Evolutionary conservation across 1,140 invertebrate species (phyloP), one percentile per base, ranked within the genome.

Genomic region (Nomia melanderi): DNA sequence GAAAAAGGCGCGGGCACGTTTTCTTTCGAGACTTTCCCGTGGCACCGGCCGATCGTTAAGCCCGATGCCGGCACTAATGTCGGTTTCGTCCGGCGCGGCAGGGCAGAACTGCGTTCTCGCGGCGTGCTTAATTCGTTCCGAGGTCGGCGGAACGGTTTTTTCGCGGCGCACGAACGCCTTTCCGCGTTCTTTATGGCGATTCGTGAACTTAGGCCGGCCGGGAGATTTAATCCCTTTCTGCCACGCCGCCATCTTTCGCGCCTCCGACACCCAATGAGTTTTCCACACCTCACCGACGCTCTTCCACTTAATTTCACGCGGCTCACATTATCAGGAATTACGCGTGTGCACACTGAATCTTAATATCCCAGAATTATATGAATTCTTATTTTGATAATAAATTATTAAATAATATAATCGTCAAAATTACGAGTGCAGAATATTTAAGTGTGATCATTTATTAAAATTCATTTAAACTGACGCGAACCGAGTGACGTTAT

Each of bases 221-320:
- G 75, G 56, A 66, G 60, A 77, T 47, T 64, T 77, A 77, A 77
- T 77, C 47, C 75, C 53, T 27, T 36, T 41, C 47, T 53, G 27
- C 57, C 67, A 20, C 29, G 14, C 41, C 20, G 12, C 25, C 57
- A n/a, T 69, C 73, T 47, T 50, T 47, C 64, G 54, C 54, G 5
- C 39, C 23, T 44, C 14, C 1, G 6, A 12, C 33, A 36, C 20
- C 29, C 14, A 33, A 54, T 25, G 31, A 31, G 36, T 50, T 33
- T 17, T 31, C 14, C 27, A 17, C 27, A 31, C 12, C 33, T 41
- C 31, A 14, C 14, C 25, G n/a, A n/a, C n/a, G n/a, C n/a, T 6
- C 17, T 50, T 59, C 23, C 29, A 20, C 29, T 59, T 59, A 66
- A 67, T 69, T 31, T 69, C 17, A n/a, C 31, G 11, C 8, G 7